Conservation (phyloP, 2,113 vertebrate species). For the Clarias magur region DNA sequence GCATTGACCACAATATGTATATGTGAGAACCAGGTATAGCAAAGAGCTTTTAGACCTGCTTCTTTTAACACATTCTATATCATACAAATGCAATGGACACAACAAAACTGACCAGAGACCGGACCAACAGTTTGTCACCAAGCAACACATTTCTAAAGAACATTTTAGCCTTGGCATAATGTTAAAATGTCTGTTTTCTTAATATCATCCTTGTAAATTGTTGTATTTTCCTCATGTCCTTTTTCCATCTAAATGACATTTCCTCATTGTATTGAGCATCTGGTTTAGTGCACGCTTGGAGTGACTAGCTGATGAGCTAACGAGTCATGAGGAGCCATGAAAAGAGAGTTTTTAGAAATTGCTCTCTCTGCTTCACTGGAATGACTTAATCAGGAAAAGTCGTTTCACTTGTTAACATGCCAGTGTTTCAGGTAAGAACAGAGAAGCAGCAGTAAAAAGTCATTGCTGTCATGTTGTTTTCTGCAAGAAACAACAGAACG, state of each 20-base stretch:
- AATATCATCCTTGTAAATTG: slow-evolving; percentile 47
- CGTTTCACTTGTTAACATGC: slow-evolving; percentile 10
- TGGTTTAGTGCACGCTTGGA: slow-evolving; percentile 41
- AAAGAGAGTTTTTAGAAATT: slow-evolving; percentile 27
- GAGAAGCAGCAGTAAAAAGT: slow-evolving; percentile 9
- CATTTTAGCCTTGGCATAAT: background rate
- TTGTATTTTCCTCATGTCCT: slow-evolving; percentile 49
- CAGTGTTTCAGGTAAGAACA: background rate
- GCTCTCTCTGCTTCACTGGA: background rate
- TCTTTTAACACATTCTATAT: background rate
- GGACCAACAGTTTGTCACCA: background rate
- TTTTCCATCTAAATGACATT: slow-evolving; percentile 39
- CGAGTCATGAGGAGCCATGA: slow-evolving; percentile 8
- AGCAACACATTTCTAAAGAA: background rate
- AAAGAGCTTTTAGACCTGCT: background rate
- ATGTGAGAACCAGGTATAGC: background rate
- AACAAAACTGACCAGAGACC: background rate
- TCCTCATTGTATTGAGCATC: slow-evolving; percentile 38
- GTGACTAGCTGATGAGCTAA: slow-evolving; percentile 27
- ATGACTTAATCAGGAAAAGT: slow-evolving; percentile 8
- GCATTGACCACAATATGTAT: background rate
- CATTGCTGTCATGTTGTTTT: slow-evolving; percentile 1
- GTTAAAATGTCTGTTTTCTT: background rate
- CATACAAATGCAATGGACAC: background rate
- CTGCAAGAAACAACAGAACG: background rate